A percentile compares a stretch with the other conserved stretches of the same genome.
phyloP scores from a whole-genome alignment of 2,888 invertebrate species.

The Reticulitermes lucifugus region DNA sequence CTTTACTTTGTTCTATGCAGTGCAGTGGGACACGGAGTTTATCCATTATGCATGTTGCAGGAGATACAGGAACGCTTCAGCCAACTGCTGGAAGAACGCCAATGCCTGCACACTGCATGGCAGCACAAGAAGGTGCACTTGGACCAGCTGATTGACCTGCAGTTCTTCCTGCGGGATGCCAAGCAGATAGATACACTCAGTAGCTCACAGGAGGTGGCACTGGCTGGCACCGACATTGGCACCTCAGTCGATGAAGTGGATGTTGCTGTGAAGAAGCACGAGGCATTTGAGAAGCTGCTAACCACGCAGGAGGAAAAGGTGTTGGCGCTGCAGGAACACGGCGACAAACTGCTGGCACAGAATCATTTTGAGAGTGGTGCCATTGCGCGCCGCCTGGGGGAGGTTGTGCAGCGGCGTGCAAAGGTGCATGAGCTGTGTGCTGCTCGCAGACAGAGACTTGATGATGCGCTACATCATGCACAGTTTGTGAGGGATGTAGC shows the following conservation, averaged over 20 bases:
- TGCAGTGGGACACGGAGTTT: too few relatives aligned
- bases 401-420: conserved; percentile 77
- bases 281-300: conserved; percentile 92
- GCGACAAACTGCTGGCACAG: conserved; percentile 86
- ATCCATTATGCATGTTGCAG: neutral
- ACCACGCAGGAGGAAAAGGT: conserved; percentile 91
- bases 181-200: conserved; percentile 92
- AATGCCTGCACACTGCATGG: conserved; percentile 86
- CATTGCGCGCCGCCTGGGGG: conserved; percentile 80
- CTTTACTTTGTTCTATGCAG: too few relatives aligned
- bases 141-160: conserved; percentile 92
- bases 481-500: conserved; percentile 93
- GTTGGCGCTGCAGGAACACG: conserved; percentile 83
- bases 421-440: conserved; percentile 76
- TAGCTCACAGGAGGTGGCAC: conserved; percentile 73
- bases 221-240: conserved; percentile 59
- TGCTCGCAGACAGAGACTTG: conserved; percentile 75
- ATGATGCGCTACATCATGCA: conserved; percentile 83
- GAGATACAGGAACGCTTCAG: conserved; percentile 85
- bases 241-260: conserved; percentile 82
- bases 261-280: conserved; percentile 90
- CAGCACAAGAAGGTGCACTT: conserved; percentile 88
- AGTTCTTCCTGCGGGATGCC: conserved; percentile 94
- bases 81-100: conserved; percentile 82
- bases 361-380: conserved; percentile 90